Evolutionary conservation across 1,140 invertebrate species (phyloP), one percentile per base, ranked within the genome.

Genomic region (Arion vulgaris): DNA sequence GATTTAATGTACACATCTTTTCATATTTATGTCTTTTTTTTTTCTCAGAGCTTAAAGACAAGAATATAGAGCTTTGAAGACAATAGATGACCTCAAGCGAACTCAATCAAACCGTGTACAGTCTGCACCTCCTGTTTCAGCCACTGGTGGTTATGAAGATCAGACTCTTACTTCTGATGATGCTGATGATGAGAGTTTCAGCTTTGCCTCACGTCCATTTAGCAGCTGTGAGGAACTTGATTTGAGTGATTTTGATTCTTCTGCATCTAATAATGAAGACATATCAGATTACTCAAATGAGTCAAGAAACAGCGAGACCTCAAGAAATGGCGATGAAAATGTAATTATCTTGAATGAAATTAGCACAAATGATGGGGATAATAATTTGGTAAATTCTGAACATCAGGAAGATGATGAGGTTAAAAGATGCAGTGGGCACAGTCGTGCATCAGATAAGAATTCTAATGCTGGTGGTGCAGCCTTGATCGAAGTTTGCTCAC

Each of bases 301-400:
- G 62, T 28, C 5, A 32, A 5, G 2, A 5, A 66, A 28, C 62
- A 66, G 28, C 32, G 2, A 66, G 28, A 32, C 28, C 62, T 28
- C n/a, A 66, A 28, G 62, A 34, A 66, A 66, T 66, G 62, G 32
- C 17, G 28, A 57, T 66, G 62, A 66, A 66, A 66, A 32, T 66
- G 62, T 28, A 15, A 28, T 32, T 15, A 57, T 19, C 26, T 11
- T 57, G 32, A 28, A 66, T 15, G 32, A 32, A 11, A 28, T 32
- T 32, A 17, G 28, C 11, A 4, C 32, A 7, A 32, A 32, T 66
- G 62, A 32, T 32, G 62, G 62, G 28, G 28, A 23, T 32, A 66
- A 32, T 17, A 66, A 19, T 23, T 9, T 15, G 4, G 19, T 23
- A 11, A n/a, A 2, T 23, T 23, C 62, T 32, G 62, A 66, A 66